These are phyloP conservation scores for Phocides pigmalion DNA, from an alignment of 1,140 invertebrate genomes.

Conservation along the genomic window DNA sequence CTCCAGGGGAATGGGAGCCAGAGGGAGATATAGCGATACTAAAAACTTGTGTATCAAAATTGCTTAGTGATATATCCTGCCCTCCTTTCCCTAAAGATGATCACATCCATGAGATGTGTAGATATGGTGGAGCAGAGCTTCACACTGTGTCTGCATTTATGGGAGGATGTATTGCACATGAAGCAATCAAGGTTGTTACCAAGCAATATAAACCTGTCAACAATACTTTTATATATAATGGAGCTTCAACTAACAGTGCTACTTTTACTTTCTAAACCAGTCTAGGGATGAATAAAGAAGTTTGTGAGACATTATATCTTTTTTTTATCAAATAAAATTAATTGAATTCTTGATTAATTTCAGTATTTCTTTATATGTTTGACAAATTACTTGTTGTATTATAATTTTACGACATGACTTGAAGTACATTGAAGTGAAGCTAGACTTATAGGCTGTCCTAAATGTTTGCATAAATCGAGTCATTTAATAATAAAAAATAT, in stretches of 20 bases:
- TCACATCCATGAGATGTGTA: constrained; percentile 96
- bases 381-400: too few species aligned
- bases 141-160: constrained; percentile 98
- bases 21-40: constrained; percentile 95
- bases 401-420: too few species aligned
- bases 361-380: too few species aligned
- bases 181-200: constrained; percentile 98
- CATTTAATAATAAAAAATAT: too few species aligned
- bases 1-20: constrained; percentile 95
- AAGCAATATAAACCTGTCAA: constrained; percentile 98
- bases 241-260: constrained; percentile 93
- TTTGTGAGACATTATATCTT: not conserved
- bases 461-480: too few species aligned
- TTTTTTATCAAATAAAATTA: too few species aligned
- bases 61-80: constrained; percentile 94
- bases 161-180: constrained; percentile 96
- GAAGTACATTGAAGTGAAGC: too few species aligned
- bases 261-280: constrained; percentile 87
- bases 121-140: constrained; percentile 96
- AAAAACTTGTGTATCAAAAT: constrained; percentile 91
- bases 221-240: constrained; percentile 98
- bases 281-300: constrained; percentile 35
- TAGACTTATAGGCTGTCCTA: too few species aligned
- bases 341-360: too few species aligned
- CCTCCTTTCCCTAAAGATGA: constrained; percentile 93